Base-by-base conservation (phyloP, 2,113 vertebrate genomes). In the Benitochromis conjunctus region DNA sequence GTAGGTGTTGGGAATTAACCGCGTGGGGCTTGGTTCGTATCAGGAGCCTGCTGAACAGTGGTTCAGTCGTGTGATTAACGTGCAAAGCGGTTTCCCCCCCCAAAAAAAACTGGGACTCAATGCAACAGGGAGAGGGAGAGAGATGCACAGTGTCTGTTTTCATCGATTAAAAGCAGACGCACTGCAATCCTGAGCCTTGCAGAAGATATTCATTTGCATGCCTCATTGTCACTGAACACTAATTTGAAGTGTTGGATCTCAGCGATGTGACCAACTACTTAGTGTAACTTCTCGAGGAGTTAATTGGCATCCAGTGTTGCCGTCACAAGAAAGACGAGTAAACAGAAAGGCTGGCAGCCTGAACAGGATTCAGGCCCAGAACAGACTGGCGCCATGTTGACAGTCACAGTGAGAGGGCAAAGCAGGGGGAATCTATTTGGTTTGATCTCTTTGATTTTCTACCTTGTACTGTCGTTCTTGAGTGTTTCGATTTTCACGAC, bases 341-440 rank as follows among this genome's bases (percentile, higher is more conserved):
- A 90, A 92, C 84, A 88, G 69, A 85, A 79, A 81, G 86, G 16
- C 77, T 9, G 56, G 62, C 38, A 51, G 71, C 71, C 14, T 29
- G 82, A 80, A 82, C 79, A 34, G 79, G 76, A 76, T 58, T 79
- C 77, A 9, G 38, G 82, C 69, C 80, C 83, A 82, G 83, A 89
- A 85, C 87, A 86, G 89, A 86, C 81, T 78, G 87, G 78, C 34
- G 89, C 85, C 85, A 41, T 82, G 91, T 87, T 53, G 83, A 81
- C 86, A 53, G 84, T 95, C 94, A 95, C 94, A 94, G 93, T 95
- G 94, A 94, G 85, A 89, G 86, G 87, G 62, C 80, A 7, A 89
- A 83, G 79, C 66, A 38, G 43, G 78, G 82, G 82, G 78, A 82
- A 80, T 80, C 41, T 83, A 71, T 92, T 92, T 87, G 92, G 91